These are phyloP conservation scores for Lordiphosa mommai DNA, from an alignment of 1,140 invertebrate genomes.

Conservation along the genomic window DNA sequence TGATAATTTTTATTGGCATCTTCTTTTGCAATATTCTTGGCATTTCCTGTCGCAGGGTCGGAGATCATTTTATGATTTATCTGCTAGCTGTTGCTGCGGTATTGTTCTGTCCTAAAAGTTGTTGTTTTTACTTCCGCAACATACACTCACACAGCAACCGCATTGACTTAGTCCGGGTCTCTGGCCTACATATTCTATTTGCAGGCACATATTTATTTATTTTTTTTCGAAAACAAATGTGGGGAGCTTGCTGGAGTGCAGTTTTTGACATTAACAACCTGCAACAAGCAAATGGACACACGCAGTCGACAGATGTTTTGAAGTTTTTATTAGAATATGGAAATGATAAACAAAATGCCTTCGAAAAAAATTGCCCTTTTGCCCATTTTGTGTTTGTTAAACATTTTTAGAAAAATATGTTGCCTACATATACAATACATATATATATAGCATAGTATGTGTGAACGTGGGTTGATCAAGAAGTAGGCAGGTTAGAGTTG, in stretches of 20 bases:
- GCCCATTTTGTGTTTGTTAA: conserved; percentile 38
- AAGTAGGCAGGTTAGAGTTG: no score
- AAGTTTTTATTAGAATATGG: conserved; percentile 28
- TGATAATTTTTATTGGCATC: no score
- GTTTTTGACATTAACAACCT: background rate
- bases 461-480: no score
- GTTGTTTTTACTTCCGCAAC: conserved; percentile 25
- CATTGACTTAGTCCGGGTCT: conserved; percentile 16
- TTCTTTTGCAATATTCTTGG: conserved; percentile 1
- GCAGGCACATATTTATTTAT: conserved; percentile 41
- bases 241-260: conserved; percentile 14
- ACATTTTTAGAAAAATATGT: conserved; percentile 62
- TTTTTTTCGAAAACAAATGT: no score
- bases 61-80: conserved; percentile 21
- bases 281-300: conserved; percentile 1
- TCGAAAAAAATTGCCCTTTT: conserved; percentile 38
- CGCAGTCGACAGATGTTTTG: conserved; percentile 1
- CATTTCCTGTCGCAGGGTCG: conserved; percentile 24
- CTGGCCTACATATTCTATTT: conserved; percentile 44
- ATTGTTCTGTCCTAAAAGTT: conserved; percentile 11
- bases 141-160: conserved; percentile 13
- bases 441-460: no score
- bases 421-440: background rate
- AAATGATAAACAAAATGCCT: conserved; percentile 44
- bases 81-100: conserved; percentile 18